Percentiles rank a stretch among this genome's conserved stretches.
phyloP scores from a whole-genome alignment of 30 jellyfish, hydroid and myxozoan species.

The Rhopilema esculentum region DNA sequence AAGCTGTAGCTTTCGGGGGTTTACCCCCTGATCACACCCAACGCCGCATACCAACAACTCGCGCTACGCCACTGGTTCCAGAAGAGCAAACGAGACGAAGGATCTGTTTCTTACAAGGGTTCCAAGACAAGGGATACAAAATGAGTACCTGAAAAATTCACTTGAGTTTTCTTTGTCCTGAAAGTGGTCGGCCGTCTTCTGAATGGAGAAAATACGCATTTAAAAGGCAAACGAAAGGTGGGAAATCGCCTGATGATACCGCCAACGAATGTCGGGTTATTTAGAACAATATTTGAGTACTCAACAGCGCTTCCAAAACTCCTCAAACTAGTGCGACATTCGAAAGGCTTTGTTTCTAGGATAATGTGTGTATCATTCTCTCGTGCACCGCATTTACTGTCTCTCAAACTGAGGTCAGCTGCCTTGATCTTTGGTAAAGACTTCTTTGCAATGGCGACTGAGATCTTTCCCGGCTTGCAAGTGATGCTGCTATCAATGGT shows the following conservation, averaged over 20 bases:
- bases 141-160: slow-evolving; percentile 62
- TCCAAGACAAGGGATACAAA: too few relatives aligned
- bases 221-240: slow-evolving; percentile 55
- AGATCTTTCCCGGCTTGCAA: slow-evolving; percentile 45
- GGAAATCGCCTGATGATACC: slow-evolving; percentile 45
- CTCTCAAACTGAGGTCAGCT: slow-evolving; percentile 55
- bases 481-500: not conserved
- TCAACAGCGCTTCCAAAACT: slow-evolving; percentile 23
- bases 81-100: too few relatives aligned
- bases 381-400: slow-evolving; percentile 44
- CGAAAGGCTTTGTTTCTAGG: slow-evolving; percentile 36
- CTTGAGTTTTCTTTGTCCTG: slow-evolving; percentile 18
- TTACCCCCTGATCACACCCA: too few relatives aligned
- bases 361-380: slow-evolving; percentile 77
- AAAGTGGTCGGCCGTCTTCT: slow-evolving; percentile 2
- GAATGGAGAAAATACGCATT: slow-evolving; percentile 38
- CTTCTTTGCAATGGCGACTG: slow-evolving; percentile 41
- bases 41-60: too few relatives aligned
- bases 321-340: slow-evolving; percentile 61
- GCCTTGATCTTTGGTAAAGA: slow-evolving; percentile 26
- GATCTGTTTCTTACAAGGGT: too few relatives aligned
- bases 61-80: too few relatives aligned
- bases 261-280: not conserved
- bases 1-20: too few relatives aligned
- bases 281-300: slow-evolving; percentile 35